Conservation (phyloP, 2,797 vertebrate species). For the Characodon lateralis region DNA sequence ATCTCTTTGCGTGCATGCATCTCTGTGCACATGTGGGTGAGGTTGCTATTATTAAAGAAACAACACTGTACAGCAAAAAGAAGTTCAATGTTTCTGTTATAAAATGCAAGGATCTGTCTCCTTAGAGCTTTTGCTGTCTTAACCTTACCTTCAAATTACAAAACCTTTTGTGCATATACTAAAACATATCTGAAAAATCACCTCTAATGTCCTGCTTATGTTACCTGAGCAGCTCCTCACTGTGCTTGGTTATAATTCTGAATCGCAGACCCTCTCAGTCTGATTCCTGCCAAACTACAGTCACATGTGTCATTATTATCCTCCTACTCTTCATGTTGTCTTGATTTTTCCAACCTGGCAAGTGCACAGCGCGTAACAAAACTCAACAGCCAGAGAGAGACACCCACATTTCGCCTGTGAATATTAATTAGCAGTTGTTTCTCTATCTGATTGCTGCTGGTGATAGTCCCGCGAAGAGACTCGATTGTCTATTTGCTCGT, state of each 20-base stretch:
- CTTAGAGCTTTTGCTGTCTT: constrained; percentile 11
- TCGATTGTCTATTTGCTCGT: constrained; percentile 56
- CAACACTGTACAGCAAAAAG: constrained; percentile 30
- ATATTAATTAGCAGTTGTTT: constrained; percentile 75
- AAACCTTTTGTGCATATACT: constrained; percentile 15
- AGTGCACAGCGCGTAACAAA: constrained; percentile 35
- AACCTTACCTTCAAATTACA: constrained; percentile 32
- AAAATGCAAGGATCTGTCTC: constrained; percentile 23
- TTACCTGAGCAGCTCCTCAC: constrained; percentile 16
- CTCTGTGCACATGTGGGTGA: constrained; percentile 56
- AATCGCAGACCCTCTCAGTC: constrained; percentile 2
- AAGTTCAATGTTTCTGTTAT: constrained; percentile 4
- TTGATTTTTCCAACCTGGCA: constrained; percentile 54
- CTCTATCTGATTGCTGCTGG: constrained; percentile 59
- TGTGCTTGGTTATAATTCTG: constrained; percentile 25
- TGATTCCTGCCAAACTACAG: constrained; percentile 10
- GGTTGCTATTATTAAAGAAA: constrained; percentile 57
- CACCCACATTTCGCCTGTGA: constrained; percentile 62
- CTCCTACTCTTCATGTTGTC: constrained; percentile 29
- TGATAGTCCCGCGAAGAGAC: constrained; percentile 63
- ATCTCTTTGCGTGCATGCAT: constrained; percentile 50
- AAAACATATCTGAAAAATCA: constrained; percentile 6
- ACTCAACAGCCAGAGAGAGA: constrained; percentile 64
- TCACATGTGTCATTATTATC: constrained; percentile 21
- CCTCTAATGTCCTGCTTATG: constrained; percentile 11